phyloP scores from a whole-genome alignment of 2,797 vertebrate species.

The Bovichtus diacanthus region DNA sequence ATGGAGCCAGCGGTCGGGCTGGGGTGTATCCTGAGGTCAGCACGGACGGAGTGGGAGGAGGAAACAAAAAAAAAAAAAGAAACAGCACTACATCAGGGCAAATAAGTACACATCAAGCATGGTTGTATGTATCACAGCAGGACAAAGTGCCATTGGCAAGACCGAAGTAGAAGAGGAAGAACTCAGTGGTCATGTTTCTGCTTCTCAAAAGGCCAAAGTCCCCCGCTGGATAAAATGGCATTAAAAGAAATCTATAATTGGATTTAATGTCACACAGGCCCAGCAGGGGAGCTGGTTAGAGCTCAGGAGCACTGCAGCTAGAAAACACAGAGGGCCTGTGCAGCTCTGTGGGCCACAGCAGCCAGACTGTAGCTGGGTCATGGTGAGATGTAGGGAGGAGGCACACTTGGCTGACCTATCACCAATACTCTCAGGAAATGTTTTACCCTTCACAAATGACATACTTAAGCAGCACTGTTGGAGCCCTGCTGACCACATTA shows the following conservation, averaged over 20 bases:
- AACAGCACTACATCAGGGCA: conserved; percentile 51
- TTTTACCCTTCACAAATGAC: conserved; percentile 57
- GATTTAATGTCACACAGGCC: conserved; percentile 67
- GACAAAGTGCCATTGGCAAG: conserved; percentile 42
- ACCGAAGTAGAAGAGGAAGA: conserved; percentile 32
- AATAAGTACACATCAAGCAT: conserved; percentile 25
- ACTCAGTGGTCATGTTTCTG: conserved; percentile 31
- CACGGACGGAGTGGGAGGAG: background rate
- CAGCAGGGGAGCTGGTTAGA: conserved; percentile 42
- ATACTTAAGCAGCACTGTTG: conserved; percentile 36
- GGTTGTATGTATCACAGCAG: conserved; percentile 43
- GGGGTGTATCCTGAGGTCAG: conserved; percentile 90
- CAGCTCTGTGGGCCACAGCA: conserved; percentile 33
- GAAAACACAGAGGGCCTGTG: conserved; percentile 18
- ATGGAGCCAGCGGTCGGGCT: conserved; percentile 90
- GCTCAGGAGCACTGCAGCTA: conserved; percentile 40
- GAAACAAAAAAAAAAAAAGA: conserved; percentile 49
- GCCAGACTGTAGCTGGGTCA: conserved; percentile 54
- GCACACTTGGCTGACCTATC: conserved; percentile 61
- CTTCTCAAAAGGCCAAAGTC: conserved; percentile 67
- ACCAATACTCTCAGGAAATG: conserved; percentile 50
- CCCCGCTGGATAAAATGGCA: conserved; percentile 66
- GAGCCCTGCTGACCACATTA: conserved; percentile 51
- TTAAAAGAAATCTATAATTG: conserved; percentile 74
- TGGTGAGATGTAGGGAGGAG: conserved; percentile 46